Evolutionary conservation across 2,888 invertebrate genomes (phyloP).

Genomic region (Rhamphomyia laevipes): DNA sequence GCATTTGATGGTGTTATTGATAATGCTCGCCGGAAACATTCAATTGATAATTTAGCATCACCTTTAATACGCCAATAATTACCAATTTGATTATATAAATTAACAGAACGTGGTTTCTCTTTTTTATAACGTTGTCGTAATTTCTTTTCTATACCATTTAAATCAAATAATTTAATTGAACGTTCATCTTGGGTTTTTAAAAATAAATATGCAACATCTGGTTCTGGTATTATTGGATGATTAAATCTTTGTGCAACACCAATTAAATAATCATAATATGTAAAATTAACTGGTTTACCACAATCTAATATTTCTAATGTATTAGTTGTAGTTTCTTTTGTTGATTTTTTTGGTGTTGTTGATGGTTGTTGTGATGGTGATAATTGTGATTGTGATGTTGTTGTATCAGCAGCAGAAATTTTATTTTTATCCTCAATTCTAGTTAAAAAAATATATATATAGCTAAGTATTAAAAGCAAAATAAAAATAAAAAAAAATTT

Average conservation of each 20-base stretch:
- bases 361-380: background rate
- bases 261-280: conserved; percentile 77
- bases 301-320: conserved; percentile 55
- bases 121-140: conserved; percentile 60
- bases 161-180: conserved; percentile 54
- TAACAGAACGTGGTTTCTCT: conserved; percentile 73
- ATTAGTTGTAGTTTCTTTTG: conserved; percentile 29
- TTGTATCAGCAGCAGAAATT: background rate
- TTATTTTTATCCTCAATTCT: background rate
- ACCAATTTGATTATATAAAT: conserved; percentile 81
- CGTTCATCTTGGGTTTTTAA: conserved; percentile 44
- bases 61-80: conserved; percentile 88
- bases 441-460: background rate
- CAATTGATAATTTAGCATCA: conserved; percentile 74
- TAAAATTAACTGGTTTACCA: conserved; percentile 76
- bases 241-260: conserved; percentile 73
- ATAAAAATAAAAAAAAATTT: background rate
- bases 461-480: background rate
- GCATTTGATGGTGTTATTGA: conserved; percentile 79
- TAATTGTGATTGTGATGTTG: background rate
- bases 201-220: conserved; percentile 66
- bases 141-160: conserved; percentile 59
- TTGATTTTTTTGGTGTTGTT: conserved; percentile 12
- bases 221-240: conserved; percentile 77
- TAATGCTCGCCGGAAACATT: conserved; percentile 77